A percentile compares a stretch with the other conserved stretches of the same genome.
These are phyloP conservation scores for Matsumyia berberina DNA, from an alignment of 2,888 invertebrate species.

Conservation along the genomic window DNA sequence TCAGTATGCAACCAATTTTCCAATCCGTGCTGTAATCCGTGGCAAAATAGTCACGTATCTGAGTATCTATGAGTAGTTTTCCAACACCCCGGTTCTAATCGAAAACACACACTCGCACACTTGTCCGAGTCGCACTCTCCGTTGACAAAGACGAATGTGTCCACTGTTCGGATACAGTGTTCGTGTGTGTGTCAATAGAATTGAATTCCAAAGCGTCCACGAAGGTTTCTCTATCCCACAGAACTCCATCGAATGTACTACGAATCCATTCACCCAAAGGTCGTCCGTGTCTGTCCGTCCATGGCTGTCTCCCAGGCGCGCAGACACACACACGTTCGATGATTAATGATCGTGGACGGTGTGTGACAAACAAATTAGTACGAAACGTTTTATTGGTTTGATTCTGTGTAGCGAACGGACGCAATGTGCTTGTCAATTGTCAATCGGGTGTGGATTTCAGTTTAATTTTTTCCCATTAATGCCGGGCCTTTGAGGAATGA, in stretches of 20 bases:
- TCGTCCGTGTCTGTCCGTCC: slow-evolving; percentile 30
- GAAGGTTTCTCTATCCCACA: slow-evolving; percentile 55
- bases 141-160: slow-evolving; percentile 64
- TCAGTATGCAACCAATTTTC: slow-evolving; percentile 23
- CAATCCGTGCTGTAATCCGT: slow-evolving; percentile 51
- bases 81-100: slow-evolving; percentile 46
- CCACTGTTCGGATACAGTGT: slow-evolving; percentile 10
- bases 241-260: slow-evolving; percentile 26
- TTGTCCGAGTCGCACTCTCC: slow-evolving; percentile 4
- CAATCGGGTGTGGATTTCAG: slow-evolving; percentile 73
- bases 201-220: slow-evolving; percentile 63
- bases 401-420: slow-evolving; percentile 42
- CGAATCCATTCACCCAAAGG: slow-evolving; percentile 59
- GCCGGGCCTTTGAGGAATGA: slow-evolving; percentile 61
- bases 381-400: slow-evolving; percentile 70
- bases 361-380: slow-evolving; percentile 75
- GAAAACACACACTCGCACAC: slow-evolving; percentile 29
- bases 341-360: slow-evolving; percentile 69
- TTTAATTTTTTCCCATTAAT: slow-evolving; percentile 66
- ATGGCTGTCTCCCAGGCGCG: slow-evolving; percentile 2
- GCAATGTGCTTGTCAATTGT: slow-evolving; percentile 64
- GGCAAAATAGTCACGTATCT: slow-evolving; percentile 66
- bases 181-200: slow-evolving; percentile 57
- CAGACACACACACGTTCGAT: slow-evolving; percentile 50
- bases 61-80: slow-evolving; percentile 58